Conservation (phyloP, 2,888 invertebrate genomes). For the Acanthopleura granulata region DNA sequence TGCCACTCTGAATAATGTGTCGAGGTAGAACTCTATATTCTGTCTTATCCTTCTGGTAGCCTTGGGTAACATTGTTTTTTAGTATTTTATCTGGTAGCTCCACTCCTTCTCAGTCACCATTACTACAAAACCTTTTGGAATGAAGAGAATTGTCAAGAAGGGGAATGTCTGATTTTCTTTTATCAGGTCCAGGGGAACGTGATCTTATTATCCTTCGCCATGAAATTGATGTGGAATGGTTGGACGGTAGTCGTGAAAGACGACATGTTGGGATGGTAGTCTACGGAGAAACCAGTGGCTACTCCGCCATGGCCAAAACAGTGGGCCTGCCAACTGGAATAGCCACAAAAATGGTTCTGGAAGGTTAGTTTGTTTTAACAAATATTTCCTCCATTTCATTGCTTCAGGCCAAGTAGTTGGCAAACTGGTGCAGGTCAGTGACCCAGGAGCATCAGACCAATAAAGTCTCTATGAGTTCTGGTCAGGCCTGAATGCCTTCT, state of each 20-base stretch:
- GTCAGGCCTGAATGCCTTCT: no score
- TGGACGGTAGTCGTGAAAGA: conserved; percentile 81
- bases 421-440: no score
- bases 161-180: background rate
- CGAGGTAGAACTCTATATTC: no score
- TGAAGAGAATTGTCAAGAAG: no score
- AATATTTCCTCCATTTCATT: background rate
- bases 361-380: conserved; percentile 77
- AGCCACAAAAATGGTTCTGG: conserved; percentile 96
- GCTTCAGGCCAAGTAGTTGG: background rate
- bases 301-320: conserved; percentile 96
- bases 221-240: conserved; percentile 92
- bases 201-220: conserved; percentile 96
- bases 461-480: no score
- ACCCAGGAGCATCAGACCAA: no score
- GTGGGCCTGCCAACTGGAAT: conserved; percentile 96
- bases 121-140: no score
- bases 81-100: no score
- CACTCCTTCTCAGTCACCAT: no score
- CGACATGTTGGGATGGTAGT: conserved; percentile 85
- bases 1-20: no score
- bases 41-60: no score
- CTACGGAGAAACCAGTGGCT: conserved; percentile 82
- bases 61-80: no score
- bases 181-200: conserved; percentile 76